Conservation (phyloP, 2,888 invertebrate genomes). For the Monopis laevigella region DNA sequence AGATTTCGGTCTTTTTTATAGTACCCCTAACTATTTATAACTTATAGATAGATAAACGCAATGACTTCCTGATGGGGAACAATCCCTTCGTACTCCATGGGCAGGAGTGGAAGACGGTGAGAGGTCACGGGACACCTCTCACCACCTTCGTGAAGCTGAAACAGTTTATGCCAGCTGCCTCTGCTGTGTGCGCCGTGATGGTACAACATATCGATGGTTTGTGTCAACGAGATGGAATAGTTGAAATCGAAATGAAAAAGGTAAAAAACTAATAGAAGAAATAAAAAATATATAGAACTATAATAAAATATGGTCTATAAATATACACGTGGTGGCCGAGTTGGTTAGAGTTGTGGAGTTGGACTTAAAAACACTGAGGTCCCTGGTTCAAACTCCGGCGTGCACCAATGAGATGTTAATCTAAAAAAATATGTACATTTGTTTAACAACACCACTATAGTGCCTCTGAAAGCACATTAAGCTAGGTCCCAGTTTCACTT, state of each 20-base stretch:
- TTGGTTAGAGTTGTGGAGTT: too few species aligned
- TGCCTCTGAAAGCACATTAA: too few species aligned
- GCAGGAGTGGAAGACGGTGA: conserved; percentile 25
- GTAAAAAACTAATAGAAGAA: conserved; percentile 13
- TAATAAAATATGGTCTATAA: too few species aligned
- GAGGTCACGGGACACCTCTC: conserved; percentile 22
- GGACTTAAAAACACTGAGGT: too few species aligned
- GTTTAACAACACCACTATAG: too few species aligned
- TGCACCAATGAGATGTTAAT: too few species aligned
- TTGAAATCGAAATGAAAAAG: conserved; percentile 15
- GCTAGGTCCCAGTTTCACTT: too few species aligned
- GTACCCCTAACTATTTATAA: too few species aligned
- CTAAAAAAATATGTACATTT: too few species aligned
- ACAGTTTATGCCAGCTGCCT: conserved; percentile 15
- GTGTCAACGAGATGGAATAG: conserved; percentile 1
- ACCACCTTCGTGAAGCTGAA: conserved; percentile 21
- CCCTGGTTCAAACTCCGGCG: too few species aligned
- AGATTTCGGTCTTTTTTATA: too few species aligned
- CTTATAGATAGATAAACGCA: conserved; percentile 9
- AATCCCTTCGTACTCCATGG: conserved; percentile 28
- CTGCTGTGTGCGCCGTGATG: conserved; percentile 16
- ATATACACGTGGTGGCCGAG: too few species aligned
- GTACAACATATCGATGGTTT: conserved; percentile 13
- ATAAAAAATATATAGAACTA: not conserved
- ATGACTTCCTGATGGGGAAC: conserved; percentile 7